Evolutionary conservation across 2,888 invertebrate species (phyloP), one percentile per base, ranked within the genome.

Genomic region (Seira musarum): DNA sequence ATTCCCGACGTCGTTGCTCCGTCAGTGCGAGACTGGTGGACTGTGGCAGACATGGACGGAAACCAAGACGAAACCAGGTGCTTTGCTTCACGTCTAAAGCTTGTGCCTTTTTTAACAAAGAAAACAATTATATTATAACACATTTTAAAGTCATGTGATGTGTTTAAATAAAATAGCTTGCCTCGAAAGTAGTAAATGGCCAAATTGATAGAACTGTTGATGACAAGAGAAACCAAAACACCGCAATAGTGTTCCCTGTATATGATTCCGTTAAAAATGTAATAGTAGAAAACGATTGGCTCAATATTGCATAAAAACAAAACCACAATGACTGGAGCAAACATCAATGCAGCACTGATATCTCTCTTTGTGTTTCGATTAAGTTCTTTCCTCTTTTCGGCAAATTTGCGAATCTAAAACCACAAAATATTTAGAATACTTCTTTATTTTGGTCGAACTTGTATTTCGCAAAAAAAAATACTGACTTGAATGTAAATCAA

Each of bases 111-210:
- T 64, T 15, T 15, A 49, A 49, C 49, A 10, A 49, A 49, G 15
- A 10, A 10, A 49, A 10, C 15, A 15, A 10, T 60, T 60, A 17
- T 6, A 6, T 60, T 5, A 19, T 19, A 60, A 60, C 60, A 17
- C n/a, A 19, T 15, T 60, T 21, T 60, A 5, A 60, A 60, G 8
- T 5, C 21, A 17, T 19, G 60, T 21, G n/a, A 21, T 15, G 60
- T 60, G 61, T 13, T 13, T n/a, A n/a, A n/a, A n/a, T n/a, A n/a
- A n/a, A n/a, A n/a, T n/a, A n/a, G n/a, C n/a, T n/a, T 2, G 2
- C 15, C 61, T 24, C 21, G 3, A 15, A 61, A 69, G 19, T 76
- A 76, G 46, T 76, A 76, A 64, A 76, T 69, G 6, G 69, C 53
- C 35, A 76, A 2, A 15, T 69, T 68, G 1, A 57, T 53, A 2